A percentile compares a stretch with the other conserved stretches of the same genome.
Evolutionary conservation across 2,113 vertebrate genomes (phyloP).

Genomic region (Paraplagusia blochii): DNA sequence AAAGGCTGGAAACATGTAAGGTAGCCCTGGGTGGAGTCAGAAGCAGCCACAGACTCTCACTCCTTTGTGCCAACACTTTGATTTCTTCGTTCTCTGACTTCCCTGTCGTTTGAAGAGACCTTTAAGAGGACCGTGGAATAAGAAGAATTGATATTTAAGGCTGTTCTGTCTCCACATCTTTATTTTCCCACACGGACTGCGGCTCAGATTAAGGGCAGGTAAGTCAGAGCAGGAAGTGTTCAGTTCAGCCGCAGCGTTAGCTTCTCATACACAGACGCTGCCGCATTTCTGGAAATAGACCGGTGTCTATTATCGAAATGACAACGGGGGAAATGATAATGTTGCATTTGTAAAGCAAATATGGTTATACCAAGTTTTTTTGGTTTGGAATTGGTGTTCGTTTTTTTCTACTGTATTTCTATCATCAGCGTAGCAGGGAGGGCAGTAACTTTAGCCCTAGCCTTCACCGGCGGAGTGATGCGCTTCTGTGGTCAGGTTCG

Average conservation of each 20-base stretch:
- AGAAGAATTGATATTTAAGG: background rate
- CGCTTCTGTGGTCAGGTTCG: too few relatives aligned
- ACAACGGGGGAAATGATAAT: too few relatives aligned
- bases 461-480: too few relatives aligned
- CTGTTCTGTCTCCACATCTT: background rate
- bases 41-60: background rate
- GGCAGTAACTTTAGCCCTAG: too few relatives aligned
- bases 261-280: constrained; percentile 4
- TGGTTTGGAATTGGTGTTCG: too few relatives aligned
- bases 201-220: constrained; percentile 34
- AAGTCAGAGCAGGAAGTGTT: constrained; percentile 38
- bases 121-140: background rate
- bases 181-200: background rate
- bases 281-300: background rate
- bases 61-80: background rate
- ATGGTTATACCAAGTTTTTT: too few relatives aligned
- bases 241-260: too few relatives aligned
- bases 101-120: background rate
- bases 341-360: too few relatives aligned
- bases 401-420: too few relatives aligned
- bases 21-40: constrained; percentile 60
- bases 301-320: background rate
- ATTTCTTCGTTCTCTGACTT: background rate
- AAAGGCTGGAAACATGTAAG: background rate
- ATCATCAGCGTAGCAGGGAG: too few relatives aligned